Evolutionary conservation across 2,113 vertebrate species (phyloP).

Genomic region (Martes martes): DNA sequence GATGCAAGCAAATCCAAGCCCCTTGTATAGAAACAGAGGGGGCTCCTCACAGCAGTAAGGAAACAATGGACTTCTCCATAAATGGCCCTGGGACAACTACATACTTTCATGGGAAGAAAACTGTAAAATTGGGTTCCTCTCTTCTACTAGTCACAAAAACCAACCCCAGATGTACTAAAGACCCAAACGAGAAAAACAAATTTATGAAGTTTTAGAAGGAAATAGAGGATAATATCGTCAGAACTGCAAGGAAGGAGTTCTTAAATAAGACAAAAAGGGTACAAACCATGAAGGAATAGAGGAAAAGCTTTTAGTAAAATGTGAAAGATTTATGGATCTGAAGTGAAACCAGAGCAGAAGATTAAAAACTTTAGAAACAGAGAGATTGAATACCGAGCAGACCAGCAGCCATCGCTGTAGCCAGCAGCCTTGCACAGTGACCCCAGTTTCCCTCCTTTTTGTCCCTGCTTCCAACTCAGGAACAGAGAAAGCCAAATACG

Average conservation of each 20-base stretch:
- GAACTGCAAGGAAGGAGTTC: neutral
- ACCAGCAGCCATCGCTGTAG: neutral
- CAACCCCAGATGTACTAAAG: neutral
- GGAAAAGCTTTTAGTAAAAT: neutral
- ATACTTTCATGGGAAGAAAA: neutral
- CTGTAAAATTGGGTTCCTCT: neutral
- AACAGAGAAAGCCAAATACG: neutral
- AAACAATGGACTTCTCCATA: neutral
- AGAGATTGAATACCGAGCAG: neutral
- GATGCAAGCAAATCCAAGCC: accelerated
- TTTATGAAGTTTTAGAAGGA: neutral
- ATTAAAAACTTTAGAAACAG: neutral
- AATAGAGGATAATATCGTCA: neutral
- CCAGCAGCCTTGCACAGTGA: neutral
- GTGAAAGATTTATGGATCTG: neutral
- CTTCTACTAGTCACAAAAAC: neutral
- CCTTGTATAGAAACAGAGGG: neutral
- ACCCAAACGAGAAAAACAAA: neutral
- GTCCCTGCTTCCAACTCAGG: neutral
- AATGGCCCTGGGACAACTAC: neutral
- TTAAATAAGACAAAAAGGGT: neutral
- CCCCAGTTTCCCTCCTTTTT: neutral
- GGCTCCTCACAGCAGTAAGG: neutral
- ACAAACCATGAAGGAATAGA: neutral
- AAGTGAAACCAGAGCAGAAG: neutral